phyloP scores from a whole-genome alignment of 1,140 invertebrate species.

The Geopemphigus sp. region DNA sequence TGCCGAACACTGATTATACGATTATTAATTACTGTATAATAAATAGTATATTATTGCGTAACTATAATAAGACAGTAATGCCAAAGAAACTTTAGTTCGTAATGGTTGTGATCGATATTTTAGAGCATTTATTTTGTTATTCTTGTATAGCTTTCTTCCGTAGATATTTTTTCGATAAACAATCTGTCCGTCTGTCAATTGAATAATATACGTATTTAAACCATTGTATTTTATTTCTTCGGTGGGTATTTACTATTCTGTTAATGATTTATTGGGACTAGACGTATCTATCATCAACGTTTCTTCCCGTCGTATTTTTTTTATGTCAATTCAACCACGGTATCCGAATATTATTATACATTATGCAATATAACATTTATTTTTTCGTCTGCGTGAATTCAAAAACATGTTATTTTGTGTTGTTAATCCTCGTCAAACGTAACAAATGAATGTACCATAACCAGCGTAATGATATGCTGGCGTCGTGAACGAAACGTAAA shows the following conservation, averaged over 20 bases:
- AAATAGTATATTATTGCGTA: neutral
- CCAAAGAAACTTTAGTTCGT: conserved; percentile 40
- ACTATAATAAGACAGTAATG: conserved; percentile 27
- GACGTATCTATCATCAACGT: too few relatives aligned
- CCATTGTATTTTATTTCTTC: conserved; percentile 17
- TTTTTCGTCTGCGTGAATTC: too few relatives aligned
- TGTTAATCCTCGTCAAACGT: too few relatives aligned
- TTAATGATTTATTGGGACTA: too few relatives aligned
- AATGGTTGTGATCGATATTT: conserved; percentile 34
- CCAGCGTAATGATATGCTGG: too few relatives aligned
- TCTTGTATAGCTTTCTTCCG: conserved; percentile 39
- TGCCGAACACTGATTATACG: conserved; percentile 18
- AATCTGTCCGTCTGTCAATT: neutral
- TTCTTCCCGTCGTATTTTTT: too few relatives aligned
- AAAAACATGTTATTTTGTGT: too few relatives aligned
- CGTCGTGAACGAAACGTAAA: too few relatives aligned
- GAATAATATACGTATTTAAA: neutral
- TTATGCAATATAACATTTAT: too few relatives aligned
- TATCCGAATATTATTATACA: too few relatives aligned
- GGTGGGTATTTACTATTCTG: conserved; percentile 5
- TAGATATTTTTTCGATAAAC: conserved; percentile 11
- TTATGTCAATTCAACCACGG: too few relatives aligned
- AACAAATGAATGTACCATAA: too few relatives aligned
- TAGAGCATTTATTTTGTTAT: conserved; percentile 45
- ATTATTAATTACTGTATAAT: conserved; percentile 13